Percentiles rank a stretch among this genome's conserved stretches.
Evolutionary conservation across 2,797 vertebrate genomes (phyloP).

Genomic region (Mus spretus): DNA sequence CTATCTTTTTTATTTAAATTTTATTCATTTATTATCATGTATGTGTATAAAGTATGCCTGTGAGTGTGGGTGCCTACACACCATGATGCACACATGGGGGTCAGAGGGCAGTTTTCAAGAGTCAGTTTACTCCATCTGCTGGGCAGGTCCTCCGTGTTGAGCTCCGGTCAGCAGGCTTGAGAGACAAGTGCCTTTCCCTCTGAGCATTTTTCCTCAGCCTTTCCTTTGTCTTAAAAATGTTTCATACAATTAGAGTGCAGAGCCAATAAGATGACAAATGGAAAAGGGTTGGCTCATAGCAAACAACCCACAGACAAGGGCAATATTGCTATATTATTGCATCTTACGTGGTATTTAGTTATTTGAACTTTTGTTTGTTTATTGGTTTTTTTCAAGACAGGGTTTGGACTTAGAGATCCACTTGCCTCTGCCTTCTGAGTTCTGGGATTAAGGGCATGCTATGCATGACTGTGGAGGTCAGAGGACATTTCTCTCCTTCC

Average conservation of each 20-base stretch:
- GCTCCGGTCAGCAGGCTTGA: not conserved
- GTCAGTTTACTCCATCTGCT: not conserved
- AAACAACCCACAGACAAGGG: not conserved
- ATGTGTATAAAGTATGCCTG: not conserved
- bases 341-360: not conserved
- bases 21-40: not conserved
- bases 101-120: not conserved
- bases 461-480: no score
- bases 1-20: not conserved
- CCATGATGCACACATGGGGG: not conserved
- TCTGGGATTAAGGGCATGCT: not conserved
- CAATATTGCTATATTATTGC: not conserved
- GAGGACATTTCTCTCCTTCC: not conserved
- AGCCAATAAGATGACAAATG: not conserved
- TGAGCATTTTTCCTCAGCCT: no score
- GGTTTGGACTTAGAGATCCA: not conserved
- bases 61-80: not conserved
- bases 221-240: not conserved
- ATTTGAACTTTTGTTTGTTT: not conserved
- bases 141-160: not conserved
- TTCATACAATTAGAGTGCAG: slow-evolving; percentile 30
- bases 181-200: not conserved
- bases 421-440: not conserved
- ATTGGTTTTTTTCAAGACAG: not conserved
- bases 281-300: not conserved